Conservation (phyloP, 1,140 invertebrate species). For the Papilio xuthus region DNA sequence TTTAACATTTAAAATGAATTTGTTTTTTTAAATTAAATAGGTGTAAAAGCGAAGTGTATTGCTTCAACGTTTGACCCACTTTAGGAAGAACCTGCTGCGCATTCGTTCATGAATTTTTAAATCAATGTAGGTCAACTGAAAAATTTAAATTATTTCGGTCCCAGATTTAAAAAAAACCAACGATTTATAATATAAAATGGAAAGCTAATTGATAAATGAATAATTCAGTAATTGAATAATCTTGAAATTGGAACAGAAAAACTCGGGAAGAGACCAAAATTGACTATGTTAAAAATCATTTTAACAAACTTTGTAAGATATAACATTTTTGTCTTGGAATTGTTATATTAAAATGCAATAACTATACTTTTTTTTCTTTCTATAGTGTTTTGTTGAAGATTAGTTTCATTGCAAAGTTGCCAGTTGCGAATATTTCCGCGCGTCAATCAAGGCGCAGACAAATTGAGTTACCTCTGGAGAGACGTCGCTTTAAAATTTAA, state of each 20-base stretch:
- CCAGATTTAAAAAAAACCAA: background rate
- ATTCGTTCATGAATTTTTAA: constrained; percentile 25
- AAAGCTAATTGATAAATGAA: background rate
- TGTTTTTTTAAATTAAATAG: background rate
- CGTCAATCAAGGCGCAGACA: constrained; percentile 29
- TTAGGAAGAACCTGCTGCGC: background rate
- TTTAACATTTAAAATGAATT: background rate
- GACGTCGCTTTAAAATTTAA: constrained; percentile 32
- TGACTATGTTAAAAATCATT: background rate
- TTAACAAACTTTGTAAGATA: too few species aligned
- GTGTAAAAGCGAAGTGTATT: constrained; percentile 13
- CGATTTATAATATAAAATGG: background rate
- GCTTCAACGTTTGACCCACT: constrained; percentile 6
- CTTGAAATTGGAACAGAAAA: background rate
- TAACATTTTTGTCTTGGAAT: background rate
- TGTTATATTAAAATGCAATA: background rate
- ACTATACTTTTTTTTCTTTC: background rate
- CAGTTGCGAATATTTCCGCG: constrained; percentile 1
- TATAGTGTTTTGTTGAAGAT: background rate
- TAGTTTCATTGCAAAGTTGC: background rate
- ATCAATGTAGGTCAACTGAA: constrained; percentile 14
- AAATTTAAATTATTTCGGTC: background rate
- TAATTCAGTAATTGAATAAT: background rate
- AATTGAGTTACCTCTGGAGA: constrained; percentile 28
- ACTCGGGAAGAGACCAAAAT: background rate